Base-by-base conservation (phyloP, 2,888 invertebrate species). In the Hirtodrosophila alboralis region DNA sequence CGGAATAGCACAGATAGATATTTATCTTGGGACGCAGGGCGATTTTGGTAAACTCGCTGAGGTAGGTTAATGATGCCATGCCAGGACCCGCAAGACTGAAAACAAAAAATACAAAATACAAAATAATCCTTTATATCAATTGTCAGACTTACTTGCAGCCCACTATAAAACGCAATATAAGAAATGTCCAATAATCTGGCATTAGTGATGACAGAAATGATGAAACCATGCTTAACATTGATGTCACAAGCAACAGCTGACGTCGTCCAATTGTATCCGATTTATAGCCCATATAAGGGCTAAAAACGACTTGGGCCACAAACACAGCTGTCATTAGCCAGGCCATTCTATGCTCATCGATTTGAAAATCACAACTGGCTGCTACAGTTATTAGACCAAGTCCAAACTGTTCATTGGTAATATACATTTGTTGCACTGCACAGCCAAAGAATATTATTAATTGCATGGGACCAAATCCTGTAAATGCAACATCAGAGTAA, bases 401-500 rank as follows among this genome's bases (percentile, higher is more conserved):
- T 0, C 54, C 61, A 0, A 74, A 34, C 12, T 74, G 74, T 7
- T 73, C 72, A 6, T 54, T 69, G 1, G 45, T 14, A 2, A 65
- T 14, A 18, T 73, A 69, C n/a, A 58, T 8, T 18, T 69, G 74
- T 2, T 21, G 14, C 1, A 18, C 0, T 0, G 8, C 4, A 31
- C 69, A 69, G 27, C 48, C 34, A 2, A 47, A 10, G 13, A 59
- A 69, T 0, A 73, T 34, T 1, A 37, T 4, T 0, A 14, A 1
- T 27, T 73, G 72, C 41, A 69, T 53, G 2, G 61, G 74, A 1
- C 72, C 72, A 37, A 74, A 74, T 0, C 72, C 72, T 73, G 36
- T 16, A 5, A 3, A 13, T 16, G 10, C 7, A 8, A 9, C 3
- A 12, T 1, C 1, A 9, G 0, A 18, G 27, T 10, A 16, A 6